Conservation (phyloP, 2,797 vertebrate genomes). For the Macroramphosus scolopax region DNA sequence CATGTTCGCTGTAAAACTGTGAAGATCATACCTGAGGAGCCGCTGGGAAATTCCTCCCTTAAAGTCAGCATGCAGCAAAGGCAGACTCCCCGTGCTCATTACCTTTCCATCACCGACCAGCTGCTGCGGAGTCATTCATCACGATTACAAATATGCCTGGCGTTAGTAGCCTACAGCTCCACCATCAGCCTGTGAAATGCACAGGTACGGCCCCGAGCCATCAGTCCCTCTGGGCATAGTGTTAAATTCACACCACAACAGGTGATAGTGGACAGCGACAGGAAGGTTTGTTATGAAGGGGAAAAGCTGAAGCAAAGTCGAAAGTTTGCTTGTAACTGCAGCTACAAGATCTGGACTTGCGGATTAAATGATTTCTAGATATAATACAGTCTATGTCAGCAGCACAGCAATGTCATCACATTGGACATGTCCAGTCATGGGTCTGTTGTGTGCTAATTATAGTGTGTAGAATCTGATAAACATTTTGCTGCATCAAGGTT, state of each 20-base stretch:
- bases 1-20: constrained; percentile 72
- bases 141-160: constrained; percentile 78
- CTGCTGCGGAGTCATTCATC: constrained; percentile 79
- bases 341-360: not conserved
- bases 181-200: constrained; percentile 67
- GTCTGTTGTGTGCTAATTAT: too few species aligned
- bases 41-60: constrained; percentile 77
- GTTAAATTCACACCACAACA: constrained; percentile 69
- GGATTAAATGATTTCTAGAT: not conserved
- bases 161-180: constrained; percentile 66
- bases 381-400: not conserved
- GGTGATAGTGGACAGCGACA: constrained; percentile 52
- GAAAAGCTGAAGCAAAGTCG: constrained; percentile 34
- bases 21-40: constrained; percentile 78
- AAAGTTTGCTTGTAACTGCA: constrained; percentile 17
- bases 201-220: constrained; percentile 51
- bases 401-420: too few species aligned
- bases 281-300: constrained; percentile 34
- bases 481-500: too few species aligned
- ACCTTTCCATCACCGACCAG: constrained; percentile 86
- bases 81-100: constrained; percentile 80
- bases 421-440: too few species aligned
- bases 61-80: constrained; percentile 69
- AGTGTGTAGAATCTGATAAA: too few species aligned
- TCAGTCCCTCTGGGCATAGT: constrained; percentile 42